Conservation (phyloP, 2,888 invertebrate genomes). For the Bombylius discolor region DNA sequence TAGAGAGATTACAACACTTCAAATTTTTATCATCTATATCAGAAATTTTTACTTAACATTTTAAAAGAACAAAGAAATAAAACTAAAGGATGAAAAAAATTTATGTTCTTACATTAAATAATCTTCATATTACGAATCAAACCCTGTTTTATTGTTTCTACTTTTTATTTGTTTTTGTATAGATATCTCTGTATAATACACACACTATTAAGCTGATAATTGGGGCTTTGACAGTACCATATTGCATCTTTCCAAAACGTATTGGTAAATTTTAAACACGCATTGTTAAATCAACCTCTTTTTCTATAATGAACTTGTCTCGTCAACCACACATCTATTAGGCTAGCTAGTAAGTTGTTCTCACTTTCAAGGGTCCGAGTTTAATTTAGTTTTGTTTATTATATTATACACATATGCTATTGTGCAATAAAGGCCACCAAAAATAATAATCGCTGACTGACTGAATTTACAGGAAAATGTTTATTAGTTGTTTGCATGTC, state of each 20-base stretch:
- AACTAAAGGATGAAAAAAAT: slow-evolving; percentile 12
- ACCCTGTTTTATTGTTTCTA: slow-evolving; percentile 4
- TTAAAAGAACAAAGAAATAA: neutral
- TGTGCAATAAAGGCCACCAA: slow-evolving; percentile 9
- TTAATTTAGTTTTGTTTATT: neutral
- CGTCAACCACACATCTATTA: no score
- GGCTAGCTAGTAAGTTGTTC: neutral
- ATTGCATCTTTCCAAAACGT: neutral
- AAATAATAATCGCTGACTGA: slow-evolving; percentile 13
- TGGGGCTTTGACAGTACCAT: neutral
- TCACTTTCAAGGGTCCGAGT: slow-evolving; percentile 5
- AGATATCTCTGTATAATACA: neutral
- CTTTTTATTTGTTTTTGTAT: neutral
- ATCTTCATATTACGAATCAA: slow-evolving; percentile 8
- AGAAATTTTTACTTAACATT: neutral
- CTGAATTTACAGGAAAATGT: slow-evolving; percentile 2
- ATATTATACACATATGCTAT: slow-evolving; percentile 2
- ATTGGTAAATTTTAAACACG: neutral
- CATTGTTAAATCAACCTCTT: no score
- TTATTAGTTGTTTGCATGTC: neutral
- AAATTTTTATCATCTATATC: neutral
- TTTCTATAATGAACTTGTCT: no score
- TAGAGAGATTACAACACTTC: neutral
- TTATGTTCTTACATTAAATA: slow-evolving; percentile 12
- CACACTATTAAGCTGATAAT: no score